These are phyloP conservation scores for Temnothorax rugatulus DNA, from an alignment of 2,888 invertebrate species.

Conservation along the genomic window DNA sequence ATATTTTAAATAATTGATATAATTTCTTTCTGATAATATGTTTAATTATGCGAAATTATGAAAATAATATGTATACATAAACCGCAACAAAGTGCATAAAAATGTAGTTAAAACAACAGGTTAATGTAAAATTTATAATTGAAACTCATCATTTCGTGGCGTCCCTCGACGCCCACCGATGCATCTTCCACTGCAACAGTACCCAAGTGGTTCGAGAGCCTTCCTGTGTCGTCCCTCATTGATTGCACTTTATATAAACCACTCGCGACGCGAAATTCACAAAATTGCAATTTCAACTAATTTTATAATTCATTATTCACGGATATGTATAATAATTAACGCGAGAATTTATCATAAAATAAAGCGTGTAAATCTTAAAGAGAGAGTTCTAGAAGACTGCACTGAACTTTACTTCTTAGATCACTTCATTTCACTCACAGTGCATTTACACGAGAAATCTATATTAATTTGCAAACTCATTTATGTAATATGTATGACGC, in stretches of 20 bases:
- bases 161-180: background rate
- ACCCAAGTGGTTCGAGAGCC: background rate
- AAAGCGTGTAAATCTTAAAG: background rate
- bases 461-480: background rate
- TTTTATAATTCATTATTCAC: background rate
- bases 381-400: background rate
- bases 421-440: background rate
- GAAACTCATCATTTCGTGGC: constrained; percentile 5
- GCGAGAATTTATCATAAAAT: background rate
- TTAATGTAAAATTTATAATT: constrained; percentile 28
- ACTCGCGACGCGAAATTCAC: background rate
- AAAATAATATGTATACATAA: background rate
- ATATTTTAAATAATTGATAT: background rate
- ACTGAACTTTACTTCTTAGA: background rate
- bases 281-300: background rate
- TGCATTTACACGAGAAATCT: background rate
- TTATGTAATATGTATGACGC: background rate
- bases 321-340: background rate
- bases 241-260: background rate
- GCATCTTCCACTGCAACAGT: background rate
- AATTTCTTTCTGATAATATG: background rate
- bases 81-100: background rate
- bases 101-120: background rate
- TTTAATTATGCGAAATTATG: background rate
- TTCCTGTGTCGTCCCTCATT: background rate